A percentile compares a stretch with the other conserved stretches of the same genome.
Evolutionary conservation across 2,888 invertebrate genomes (phyloP).

Genomic region (Hyposoter didymator): DNA sequence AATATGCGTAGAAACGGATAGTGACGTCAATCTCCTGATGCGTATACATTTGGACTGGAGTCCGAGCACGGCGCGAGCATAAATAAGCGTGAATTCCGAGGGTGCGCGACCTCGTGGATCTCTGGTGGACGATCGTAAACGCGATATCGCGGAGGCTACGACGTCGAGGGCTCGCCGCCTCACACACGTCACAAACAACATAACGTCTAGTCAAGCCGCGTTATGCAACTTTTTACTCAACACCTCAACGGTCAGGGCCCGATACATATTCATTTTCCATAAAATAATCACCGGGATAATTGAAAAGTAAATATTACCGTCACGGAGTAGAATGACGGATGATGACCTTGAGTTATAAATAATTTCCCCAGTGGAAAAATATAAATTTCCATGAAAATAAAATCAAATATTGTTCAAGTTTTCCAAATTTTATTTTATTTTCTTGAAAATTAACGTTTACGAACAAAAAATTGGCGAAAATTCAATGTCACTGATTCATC

Average conservation of each 20-base stretch:
- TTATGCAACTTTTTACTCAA: constrained; percentile 16
- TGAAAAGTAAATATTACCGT: no score
- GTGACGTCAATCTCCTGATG: constrained; percentile 1
- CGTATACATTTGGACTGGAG: background rate
- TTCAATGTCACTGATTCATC: no score
- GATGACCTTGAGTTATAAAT: no score
- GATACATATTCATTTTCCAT: background rate
- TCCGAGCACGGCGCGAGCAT: constrained; percentile 1
- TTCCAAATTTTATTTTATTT: no score
- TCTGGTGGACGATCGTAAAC: constrained; percentile 53
- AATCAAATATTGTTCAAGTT: no score
- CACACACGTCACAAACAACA: constrained; percentile 36
- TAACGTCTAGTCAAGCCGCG: background rate
- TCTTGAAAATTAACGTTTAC: no score
- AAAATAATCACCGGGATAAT: background rate
- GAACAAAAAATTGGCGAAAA: no score
- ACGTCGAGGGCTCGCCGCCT: constrained; percentile 39
- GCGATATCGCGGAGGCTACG: constrained; percentile 10
- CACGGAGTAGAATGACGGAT: no score
- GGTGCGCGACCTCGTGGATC: constrained; percentile 52
- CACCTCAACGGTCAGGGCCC: background rate
- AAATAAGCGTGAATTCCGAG: constrained; percentile 40
- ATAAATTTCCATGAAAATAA: no score
- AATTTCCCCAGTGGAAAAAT: no score
- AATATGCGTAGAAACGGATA: background rate